Evolutionary conservation across 2,888 invertebrate species (phyloP).

Genomic region (Palloptera scutellata): DNA sequence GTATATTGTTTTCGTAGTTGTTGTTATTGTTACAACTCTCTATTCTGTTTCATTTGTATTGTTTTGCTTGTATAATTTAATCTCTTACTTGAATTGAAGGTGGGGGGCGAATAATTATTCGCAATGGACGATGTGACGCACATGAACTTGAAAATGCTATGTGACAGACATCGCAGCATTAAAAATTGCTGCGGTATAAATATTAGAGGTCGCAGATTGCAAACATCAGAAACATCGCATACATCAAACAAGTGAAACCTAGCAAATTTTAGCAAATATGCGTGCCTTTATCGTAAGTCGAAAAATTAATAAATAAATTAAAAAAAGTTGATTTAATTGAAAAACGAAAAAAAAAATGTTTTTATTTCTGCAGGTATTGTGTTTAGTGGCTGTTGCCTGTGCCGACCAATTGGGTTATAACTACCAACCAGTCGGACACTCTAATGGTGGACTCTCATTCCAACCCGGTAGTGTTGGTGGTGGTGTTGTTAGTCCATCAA

Average conservation of each 20-base stretch:
- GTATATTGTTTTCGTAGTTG: too few species aligned
- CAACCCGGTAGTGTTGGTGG: slow-evolving; percentile 47
- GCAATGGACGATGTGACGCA: too few species aligned
- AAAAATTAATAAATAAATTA: not conserved
- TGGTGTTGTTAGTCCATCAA: slow-evolving; percentile 41
- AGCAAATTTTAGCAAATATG: slow-evolving; percentile 39
- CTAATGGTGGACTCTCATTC: slow-evolving; percentile 50
- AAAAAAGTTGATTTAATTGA: not conserved
- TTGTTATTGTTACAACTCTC: too few species aligned
- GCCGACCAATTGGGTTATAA: slow-evolving; percentile 57
- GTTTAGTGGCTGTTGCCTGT: slow-evolving; percentile 50
- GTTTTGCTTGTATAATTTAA: too few species aligned
- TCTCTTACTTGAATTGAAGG: too few species aligned
- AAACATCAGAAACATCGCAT: slow-evolving; percentile 37
- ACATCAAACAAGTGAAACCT: slow-evolving; percentile 33
- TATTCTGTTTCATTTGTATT: too few species aligned
- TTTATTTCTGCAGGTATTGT: slow-evolving; percentile 46
- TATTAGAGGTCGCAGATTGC: slow-evolving; percentile 8
- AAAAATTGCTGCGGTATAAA: slow-evolving; percentile 10
- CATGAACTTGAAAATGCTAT: slow-evolving; percentile 12
- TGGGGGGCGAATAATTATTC: too few species aligned
- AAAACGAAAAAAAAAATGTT: too few species aligned
- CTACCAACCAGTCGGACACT: slow-evolving; percentile 53
- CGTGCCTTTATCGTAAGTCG: slow-evolving; percentile 37
- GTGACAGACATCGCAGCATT: slow-evolving; percentile 3